These are phyloP conservation scores for Drosophila mimetica DNA, from an alignment of 2,888 invertebrate species.

Conservation along the genomic window DNA sequence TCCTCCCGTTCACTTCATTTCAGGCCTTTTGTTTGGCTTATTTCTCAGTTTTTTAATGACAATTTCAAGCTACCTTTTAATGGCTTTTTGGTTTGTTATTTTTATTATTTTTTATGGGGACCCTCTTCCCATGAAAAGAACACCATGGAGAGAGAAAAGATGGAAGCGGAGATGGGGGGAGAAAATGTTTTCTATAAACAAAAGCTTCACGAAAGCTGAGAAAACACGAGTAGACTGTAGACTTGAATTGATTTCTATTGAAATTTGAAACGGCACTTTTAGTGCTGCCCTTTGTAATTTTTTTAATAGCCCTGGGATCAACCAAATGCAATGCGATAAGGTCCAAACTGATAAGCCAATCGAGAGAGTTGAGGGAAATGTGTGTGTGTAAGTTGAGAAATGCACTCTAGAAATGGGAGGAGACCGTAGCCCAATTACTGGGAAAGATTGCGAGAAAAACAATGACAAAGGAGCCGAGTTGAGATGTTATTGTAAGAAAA, in stretches of 20 bases:
- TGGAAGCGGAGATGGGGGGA: conserved; percentile 46
- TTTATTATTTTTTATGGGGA: conserved; percentile 41
- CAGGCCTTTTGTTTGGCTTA: conserved; percentile 22
- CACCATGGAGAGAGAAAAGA: conserved; percentile 15
- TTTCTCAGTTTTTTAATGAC: conserved; percentile 64
- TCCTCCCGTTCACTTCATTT: neutral
- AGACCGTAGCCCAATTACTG: conserved; percentile 1
- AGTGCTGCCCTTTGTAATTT: conserved; percentile 35
- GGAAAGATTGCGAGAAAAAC: conserved; percentile 15
- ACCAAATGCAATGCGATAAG: conserved; percentile 23
- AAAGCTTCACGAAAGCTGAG: conserved; percentile 51
- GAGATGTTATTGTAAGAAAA: conserved; percentile 5
- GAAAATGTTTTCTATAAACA: conserved; percentile 51
- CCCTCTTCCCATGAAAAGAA: conserved; percentile 30
- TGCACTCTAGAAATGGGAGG: neutral
- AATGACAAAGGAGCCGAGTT: conserved; percentile 3
- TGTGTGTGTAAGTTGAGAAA: conserved; percentile 21
- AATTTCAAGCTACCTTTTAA: conserved; percentile 67
- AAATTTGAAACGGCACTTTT: conserved; percentile 75
- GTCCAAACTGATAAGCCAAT: conserved; percentile 26
- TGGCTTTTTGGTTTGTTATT: conserved; percentile 45
- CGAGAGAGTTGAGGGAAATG: conserved; percentile 1
- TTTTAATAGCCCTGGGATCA: conserved; percentile 34
- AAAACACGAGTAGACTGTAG: conserved; percentile 55
- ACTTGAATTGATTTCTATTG: conserved; percentile 75